phyloP scores from a whole-genome alignment of 2,113 vertebrate species.

The Gallinago jamesoni region DNA sequence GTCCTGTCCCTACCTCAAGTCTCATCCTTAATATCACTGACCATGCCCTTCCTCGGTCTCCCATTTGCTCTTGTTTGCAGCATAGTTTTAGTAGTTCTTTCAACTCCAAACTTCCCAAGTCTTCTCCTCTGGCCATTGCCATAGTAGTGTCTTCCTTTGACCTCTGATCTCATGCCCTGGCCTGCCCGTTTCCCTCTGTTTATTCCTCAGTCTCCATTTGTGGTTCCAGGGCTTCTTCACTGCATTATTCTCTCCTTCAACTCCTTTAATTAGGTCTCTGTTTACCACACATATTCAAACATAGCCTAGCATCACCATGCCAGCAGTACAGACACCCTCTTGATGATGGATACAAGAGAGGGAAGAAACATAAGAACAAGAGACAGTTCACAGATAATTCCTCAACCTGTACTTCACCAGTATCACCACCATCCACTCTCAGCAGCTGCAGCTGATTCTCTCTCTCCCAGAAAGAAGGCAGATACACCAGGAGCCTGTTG shows the following conservation, averaged over 20 bases:
- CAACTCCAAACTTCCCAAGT: not conserved
- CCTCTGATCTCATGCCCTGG: not conserved
- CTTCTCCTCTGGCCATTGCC: not conserved
- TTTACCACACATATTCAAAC: not conserved
- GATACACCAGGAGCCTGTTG: not conserved
- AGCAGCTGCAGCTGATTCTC: not conserved
- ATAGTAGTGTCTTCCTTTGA: not conserved
- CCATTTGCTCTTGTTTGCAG: not conserved
- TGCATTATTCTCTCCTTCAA: not conserved
- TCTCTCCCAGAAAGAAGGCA: not conserved
- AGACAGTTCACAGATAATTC: not conserved
- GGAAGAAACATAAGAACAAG: not conserved
- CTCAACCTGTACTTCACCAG: rapidly evolving
- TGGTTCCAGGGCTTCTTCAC: not conserved
- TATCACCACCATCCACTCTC: not conserved
- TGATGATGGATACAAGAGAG: not conserved
- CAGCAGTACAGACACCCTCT: not conserved
- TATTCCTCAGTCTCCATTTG: not conserved
- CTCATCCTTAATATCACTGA: not conserved
- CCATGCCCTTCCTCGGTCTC: not conserved
- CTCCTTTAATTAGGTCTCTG: not conserved
- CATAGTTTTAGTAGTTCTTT: not conserved
- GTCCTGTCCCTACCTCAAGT: not conserved
- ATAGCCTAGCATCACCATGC: not conserved
- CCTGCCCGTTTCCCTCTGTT: not conserved